phyloP scores from a whole-genome alignment of 1,140 invertebrate genomes.

The Drosophila carrolli region DNA sequence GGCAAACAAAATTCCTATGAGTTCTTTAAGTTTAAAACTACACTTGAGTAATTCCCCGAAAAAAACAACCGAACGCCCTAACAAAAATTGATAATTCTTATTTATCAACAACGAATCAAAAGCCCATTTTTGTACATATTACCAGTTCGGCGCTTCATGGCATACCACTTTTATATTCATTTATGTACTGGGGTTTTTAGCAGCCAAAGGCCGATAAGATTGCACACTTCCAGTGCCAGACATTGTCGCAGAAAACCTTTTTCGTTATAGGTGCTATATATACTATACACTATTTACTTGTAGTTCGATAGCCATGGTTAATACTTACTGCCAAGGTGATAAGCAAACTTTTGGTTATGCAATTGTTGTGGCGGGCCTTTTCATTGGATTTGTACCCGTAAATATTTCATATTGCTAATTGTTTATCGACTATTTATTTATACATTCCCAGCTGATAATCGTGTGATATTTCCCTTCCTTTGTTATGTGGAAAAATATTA shows the following conservation, averaged over 20 bases:
- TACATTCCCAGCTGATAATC: constrained; percentile 14
- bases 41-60: neutral
- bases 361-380: constrained; percentile 33
- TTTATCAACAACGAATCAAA: constrained; percentile 26
- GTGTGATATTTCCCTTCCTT: constrained; percentile 15
- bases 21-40: too few relatives aligned
- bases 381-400: constrained; percentile 2
- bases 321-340: constrained; percentile 39
- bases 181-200: constrained; percentile 19
- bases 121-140: constrained; percentile 15
- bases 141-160: constrained; percentile 4
- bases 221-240: constrained; percentile 44
- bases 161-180: constrained; percentile 7
- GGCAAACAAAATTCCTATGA: neutral
- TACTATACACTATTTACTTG: constrained; percentile 5
- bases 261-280: constrained; percentile 1
- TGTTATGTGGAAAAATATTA: constrained; percentile 30
- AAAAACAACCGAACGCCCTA: neutral
- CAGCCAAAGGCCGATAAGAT: constrained; percentile 60
- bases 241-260: constrained; percentile 17
- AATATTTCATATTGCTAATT: constrained; percentile 9
- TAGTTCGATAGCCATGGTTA: constrained; percentile 55
- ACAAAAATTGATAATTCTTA: constrained; percentile 5
- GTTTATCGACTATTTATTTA: constrained; percentile 9
- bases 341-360: constrained; percentile 35